Evolutionary conservation across 2,797 vertebrate genomes (phyloP), one percentile per base, ranked within the genome.

Genomic region (Gymnopithys bicolor): DNA sequence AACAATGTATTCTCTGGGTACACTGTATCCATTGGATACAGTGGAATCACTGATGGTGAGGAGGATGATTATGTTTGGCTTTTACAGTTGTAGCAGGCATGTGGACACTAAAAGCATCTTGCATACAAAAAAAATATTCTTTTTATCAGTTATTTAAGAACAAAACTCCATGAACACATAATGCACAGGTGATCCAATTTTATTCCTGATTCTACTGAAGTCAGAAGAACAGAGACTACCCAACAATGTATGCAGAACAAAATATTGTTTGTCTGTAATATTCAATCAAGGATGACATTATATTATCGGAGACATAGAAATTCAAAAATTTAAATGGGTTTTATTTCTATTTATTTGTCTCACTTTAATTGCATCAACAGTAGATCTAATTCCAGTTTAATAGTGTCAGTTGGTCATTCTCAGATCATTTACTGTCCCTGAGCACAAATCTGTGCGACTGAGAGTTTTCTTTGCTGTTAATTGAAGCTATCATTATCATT

Each of bases 101-200:
- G 35, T 64, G 32, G 15, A 73, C 83, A 53, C 32, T 24, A 25
- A 39, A 4, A 70, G 2, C 43, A 6, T 55, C 35, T 59, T 55
- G 30, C 6, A 35, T 30, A 33, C 28, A 22, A 55, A 58, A 55
- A 11, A 32, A 2, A 0, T 0, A 30, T n/a, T 8, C 3, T 17
- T 89, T 71, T 68, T 32, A 3, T 16, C 16, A 62, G 22, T 56
- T 21, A 43, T 70, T 89, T 58, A 37, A 18, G 30, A 88, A 39
- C 5, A 27, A 87, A 78, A 45, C 13, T 56, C 7, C 1, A 5
- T 39, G 30, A 39, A 33, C 8, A 24, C 35, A 64, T 59, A 59
- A 74, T 24, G 24, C 11, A 33, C 7, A 32, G 46, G 46, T 41
- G 21, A 68, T 46, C 18, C 5, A 59, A 46, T 51, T 51, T 17